Conservation (phyloP, 2,113 vertebrate species). For the Urocitellus parryii region DNA sequence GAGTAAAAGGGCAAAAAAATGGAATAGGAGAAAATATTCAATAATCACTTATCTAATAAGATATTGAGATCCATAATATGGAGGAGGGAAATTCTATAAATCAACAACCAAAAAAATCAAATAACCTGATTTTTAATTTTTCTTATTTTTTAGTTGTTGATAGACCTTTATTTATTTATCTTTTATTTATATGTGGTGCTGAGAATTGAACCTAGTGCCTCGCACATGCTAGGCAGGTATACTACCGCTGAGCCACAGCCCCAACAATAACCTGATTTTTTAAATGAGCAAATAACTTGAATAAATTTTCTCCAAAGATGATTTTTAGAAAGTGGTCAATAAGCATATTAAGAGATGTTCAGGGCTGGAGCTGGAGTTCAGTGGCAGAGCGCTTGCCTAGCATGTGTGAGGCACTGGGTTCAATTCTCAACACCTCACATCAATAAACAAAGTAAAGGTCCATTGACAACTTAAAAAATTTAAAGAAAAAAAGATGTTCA, state of each 20-base stretch:
- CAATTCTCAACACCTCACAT: too few species aligned
- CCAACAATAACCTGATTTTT: not conserved
- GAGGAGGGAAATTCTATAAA: not conserved
- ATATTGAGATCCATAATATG: not conserved
- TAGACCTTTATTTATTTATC: too few species aligned
- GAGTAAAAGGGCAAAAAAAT: not conserved
- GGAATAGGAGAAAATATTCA: not conserved
- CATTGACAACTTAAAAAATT: too few species aligned
- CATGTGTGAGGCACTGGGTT: too few species aligned
- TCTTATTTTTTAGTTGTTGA: too few species aligned
- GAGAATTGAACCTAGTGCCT: too few species aligned
- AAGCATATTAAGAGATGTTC: not conserved
- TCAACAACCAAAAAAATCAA: not conserved
- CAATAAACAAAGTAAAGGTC: too few species aligned
- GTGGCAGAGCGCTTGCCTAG: too few species aligned
- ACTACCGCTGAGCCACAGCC: too few species aligned
- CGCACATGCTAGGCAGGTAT: too few species aligned
- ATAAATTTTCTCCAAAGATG: not conserved
- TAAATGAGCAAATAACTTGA: not conserved
- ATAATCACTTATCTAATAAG: not conserved
- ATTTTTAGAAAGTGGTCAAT: not conserved
- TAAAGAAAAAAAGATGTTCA: not conserved
- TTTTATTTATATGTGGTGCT: too few species aligned
- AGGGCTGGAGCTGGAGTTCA: too few species aligned
- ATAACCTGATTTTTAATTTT: not conserved